Evolutionary conservation across 2,797 vertebrate species (phyloP).

Genomic region (Myripristis jacobus): DNA sequence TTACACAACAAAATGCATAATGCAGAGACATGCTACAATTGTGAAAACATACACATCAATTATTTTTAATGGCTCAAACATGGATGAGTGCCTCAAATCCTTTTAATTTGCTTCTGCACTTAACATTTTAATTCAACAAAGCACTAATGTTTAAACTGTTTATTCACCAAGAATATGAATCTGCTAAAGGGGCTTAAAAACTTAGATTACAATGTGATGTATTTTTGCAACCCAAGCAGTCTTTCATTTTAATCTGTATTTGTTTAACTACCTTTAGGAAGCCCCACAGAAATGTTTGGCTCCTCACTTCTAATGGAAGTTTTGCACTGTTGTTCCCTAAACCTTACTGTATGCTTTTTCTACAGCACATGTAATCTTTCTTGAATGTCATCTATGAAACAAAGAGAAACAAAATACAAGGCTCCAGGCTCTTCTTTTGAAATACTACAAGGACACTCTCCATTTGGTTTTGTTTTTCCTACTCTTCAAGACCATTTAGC

Average conservation of each 20-base stretch:
- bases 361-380: neutral
- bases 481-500: conserved; percentile 38
- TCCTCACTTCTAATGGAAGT: no score
- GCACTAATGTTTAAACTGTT: neutral
- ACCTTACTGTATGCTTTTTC: conserved; percentile 3
- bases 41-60: no score
- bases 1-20: neutral
- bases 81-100: neutral
- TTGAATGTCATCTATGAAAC: conserved; percentile 27
- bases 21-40: neutral
- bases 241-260: no score
- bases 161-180: neutral
- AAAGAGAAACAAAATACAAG: conserved; percentile 31
- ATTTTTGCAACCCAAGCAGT: no score
- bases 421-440: conserved; percentile 25
- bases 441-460: conserved; percentile 8
- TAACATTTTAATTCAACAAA: neutral
- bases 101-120: neutral
- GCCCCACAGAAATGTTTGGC: no score
- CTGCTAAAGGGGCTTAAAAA: no score
- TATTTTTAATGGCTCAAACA: neutral
- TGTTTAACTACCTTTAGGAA: no score
- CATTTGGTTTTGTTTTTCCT: conserved; percentile 8
- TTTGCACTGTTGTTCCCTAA: neutral
- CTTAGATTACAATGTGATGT: no score